Percentiles rank a stretch among this genome's conserved stretches.
phyloP scores from a whole-genome alignment of 2,888 invertebrate species.

The Pemphredon lugubris region DNA sequence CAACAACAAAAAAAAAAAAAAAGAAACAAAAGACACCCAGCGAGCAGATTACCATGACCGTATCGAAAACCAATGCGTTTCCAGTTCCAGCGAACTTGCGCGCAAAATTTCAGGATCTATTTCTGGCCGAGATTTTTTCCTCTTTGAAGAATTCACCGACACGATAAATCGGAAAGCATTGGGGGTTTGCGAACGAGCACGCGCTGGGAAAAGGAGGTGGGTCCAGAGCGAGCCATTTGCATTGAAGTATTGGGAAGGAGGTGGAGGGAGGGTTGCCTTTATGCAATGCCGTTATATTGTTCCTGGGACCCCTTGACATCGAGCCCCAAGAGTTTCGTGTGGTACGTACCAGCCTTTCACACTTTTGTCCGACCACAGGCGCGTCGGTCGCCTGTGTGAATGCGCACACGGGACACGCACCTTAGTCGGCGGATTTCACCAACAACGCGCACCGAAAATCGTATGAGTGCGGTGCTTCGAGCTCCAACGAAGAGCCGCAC shows the following conservation, averaged over 20 bases:
- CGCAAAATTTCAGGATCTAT: not conserved
- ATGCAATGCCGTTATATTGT: slow-evolving; percentile 54
- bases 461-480: slow-evolving; percentile 24
- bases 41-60: not conserved
- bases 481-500: slow-evolving; percentile 17
- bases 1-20: too few species aligned
- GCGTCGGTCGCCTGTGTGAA: not conserved
- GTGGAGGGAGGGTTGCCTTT: slow-evolving; percentile 28
- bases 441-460: slow-evolving; percentile 40
- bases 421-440: slow-evolving; percentile 29
- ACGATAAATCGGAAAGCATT: slow-evolving; percentile 15
- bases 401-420: slow-evolving; percentile 8
- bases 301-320: slow-evolving; percentile 53
- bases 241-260: slow-evolving; percentile 44
- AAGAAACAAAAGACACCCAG: too few species aligned
- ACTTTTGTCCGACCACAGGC: slow-evolving; percentile 11
- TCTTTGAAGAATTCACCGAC: slow-evolving; percentile 11
- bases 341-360: slow-evolving; percentile 33
- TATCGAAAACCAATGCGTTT: slow-evolving; percentile 5
- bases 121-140: slow-evolving; percentile 1
- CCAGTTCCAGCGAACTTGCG: not conserved
- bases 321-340: slow-evolving; percentile 36
- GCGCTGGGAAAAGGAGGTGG: slow-evolving; percentile 10
- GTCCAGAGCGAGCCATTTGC: slow-evolving; percentile 47
- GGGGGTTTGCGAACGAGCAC: slow-evolving; percentile 8